Percentiles rank a stretch among this genome's conserved stretches.
phyloP scores from a whole-genome alignment of 53 echinoderm and acorn worm genomes.

The Echinometra lucunter region DNA sequence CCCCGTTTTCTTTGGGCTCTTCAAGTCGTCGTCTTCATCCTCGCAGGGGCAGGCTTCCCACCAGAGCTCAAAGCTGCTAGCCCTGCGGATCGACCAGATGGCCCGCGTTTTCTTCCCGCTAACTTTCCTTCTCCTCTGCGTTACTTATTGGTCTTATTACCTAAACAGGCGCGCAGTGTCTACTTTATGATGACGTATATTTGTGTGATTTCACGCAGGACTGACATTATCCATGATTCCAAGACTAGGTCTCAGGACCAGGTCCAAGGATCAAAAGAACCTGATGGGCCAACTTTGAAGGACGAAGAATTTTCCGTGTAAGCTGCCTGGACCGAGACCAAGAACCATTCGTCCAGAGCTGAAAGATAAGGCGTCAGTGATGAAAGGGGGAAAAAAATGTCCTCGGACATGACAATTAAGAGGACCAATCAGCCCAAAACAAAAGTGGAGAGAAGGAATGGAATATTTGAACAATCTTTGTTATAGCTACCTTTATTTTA shows the following conservation, averaged over 20 bases:
- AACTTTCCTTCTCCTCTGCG: slow-evolving; percentile 70
- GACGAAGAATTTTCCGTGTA: background rate
- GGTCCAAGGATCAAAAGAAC: background rate
- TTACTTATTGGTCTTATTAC: slow-evolving; percentile 83
- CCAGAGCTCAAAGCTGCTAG: slow-evolving; percentile 75
- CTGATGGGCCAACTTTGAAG: background rate
- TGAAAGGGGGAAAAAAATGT: no score
- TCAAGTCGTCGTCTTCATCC: slow-evolving; percentile 38
- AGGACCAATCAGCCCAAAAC: no score
- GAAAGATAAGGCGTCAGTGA: background rate
- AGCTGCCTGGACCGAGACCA: background rate
- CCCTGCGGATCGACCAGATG: slow-evolving; percentile 82
- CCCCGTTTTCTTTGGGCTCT: slow-evolving; percentile 58
- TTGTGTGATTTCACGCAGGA: background rate
- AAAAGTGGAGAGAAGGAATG: no score
- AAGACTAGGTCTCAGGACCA: background rate
- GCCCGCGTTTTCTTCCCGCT: slow-evolving; percentile 82
- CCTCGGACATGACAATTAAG: no score
- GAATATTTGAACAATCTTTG: no score
- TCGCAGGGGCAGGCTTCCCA: background rate
- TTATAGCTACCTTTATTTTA: no score
- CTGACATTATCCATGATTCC: background rate
- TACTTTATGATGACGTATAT: background rate
- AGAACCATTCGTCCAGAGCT: background rate
- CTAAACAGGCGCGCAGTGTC: background rate